Conservation (phyloP, 2,797 vertebrate species). For the Muraenolepis orangiensis region DNA sequence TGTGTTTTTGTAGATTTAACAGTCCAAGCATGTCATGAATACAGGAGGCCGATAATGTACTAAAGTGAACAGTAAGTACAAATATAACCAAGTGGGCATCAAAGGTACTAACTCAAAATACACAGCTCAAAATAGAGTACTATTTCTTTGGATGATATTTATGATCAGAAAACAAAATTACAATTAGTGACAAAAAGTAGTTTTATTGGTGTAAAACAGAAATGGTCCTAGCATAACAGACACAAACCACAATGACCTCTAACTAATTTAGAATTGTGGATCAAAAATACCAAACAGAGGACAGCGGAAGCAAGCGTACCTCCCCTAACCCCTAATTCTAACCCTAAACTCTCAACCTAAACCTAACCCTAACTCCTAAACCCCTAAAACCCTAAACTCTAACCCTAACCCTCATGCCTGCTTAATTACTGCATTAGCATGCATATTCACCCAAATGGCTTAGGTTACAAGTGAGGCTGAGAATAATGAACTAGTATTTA, state of each 20-base stretch:
- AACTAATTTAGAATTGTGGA: too few relatives aligned
- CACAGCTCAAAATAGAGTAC: background rate
- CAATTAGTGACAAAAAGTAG: too few relatives aligned
- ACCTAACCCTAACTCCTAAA: too few relatives aligned
- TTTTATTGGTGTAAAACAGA: background rate
- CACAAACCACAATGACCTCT: background rate
- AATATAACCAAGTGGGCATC: background rate
- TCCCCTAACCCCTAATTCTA: too few relatives aligned
- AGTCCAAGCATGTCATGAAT: background rate
- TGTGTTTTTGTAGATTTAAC: background rate
- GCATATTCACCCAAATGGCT: background rate
- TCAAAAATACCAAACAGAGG: too few relatives aligned
- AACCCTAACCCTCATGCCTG: too few relatives aligned
- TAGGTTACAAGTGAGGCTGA: background rate
- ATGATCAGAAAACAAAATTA: background rate
- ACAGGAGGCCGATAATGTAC: background rate
- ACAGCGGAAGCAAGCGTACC: too few relatives aligned
- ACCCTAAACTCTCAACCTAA: too few relatives aligned
- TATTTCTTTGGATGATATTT: background rate
- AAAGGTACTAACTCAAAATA: too few relatives aligned
- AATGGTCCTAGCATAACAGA: background rate
- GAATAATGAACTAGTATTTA: background rate
- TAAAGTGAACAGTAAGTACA: background rate
- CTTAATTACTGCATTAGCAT: too few relatives aligned
- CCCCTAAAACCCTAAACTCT: too few relatives aligned